Conservation (phyloP, 2,888 invertebrate species). For the Pandemis heparana region DNA sequence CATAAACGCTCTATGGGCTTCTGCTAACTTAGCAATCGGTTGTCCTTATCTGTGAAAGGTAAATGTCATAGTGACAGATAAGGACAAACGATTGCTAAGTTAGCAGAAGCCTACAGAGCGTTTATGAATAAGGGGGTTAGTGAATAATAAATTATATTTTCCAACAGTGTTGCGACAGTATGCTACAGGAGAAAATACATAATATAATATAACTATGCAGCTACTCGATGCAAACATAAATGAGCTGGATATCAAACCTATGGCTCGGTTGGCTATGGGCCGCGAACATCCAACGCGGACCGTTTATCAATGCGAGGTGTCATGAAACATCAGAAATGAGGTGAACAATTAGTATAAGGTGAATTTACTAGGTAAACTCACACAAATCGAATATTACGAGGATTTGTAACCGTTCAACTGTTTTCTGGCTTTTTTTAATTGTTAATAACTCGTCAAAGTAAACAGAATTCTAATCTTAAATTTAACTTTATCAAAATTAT, state of each 20-base stretch:
- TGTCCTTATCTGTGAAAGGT: too few species aligned
- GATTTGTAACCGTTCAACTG: background rate
- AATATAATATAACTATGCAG: slow-evolving; percentile 47
- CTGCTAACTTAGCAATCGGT: too few species aligned
- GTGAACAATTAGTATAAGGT: slow-evolving; percentile 62
- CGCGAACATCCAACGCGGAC: slow-evolving; percentile 70
- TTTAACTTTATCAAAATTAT: too few species aligned
- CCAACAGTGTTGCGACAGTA: background rate
- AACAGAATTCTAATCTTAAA: too few species aligned
- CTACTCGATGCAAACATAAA: slow-evolving; percentile 78
- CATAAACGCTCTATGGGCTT: too few species aligned
- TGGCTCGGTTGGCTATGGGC: slow-evolving; percentile 80
- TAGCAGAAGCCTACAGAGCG: too few species aligned
- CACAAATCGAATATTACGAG: background rate
- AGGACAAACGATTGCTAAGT: too few species aligned
- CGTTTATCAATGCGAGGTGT: slow-evolving; percentile 72
- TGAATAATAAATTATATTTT: background rate
- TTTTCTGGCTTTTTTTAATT: background rate
- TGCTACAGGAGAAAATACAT: slow-evolving; percentile 21
- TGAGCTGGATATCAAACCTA: slow-evolving; percentile 83
- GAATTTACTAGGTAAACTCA: slow-evolving; percentile 3
- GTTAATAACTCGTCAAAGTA: too few species aligned
- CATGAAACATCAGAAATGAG: slow-evolving; percentile 82
- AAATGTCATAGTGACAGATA: too few species aligned
- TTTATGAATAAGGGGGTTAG: too few species aligned